Evolutionary conservation across 1,140 invertebrate species (phyloP), one percentile per base, ranked within the genome.

Genomic region (Laodelphax striatellus): DNA sequence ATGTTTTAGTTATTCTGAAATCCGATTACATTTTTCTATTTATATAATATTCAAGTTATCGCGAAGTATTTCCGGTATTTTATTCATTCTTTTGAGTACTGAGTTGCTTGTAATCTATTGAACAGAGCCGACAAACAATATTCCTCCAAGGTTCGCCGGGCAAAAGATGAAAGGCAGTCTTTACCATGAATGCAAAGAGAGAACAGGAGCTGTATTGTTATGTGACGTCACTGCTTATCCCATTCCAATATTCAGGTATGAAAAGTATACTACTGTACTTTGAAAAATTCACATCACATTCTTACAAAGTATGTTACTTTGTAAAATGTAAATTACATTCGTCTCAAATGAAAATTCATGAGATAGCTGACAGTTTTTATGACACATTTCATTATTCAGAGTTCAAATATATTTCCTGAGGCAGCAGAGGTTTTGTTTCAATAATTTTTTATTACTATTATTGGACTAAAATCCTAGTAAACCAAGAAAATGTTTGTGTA

Each of bases 171-270:
- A 63, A 50, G 66, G 67, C 21, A 67, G 68, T 62, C 54, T 69
- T 46, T 55, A 67, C 19, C 60, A 64, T 13, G 60, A 62, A 38
- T 38, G 34, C 11, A 38, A 38, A 38, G 34, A 38, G 11, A 38
- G 10, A 38, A 38, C 34, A 9, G 1, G 57, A 17, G 56, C 62
- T 34, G 64, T 53, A 60, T 71, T 87, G 65, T 75, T 82, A 61
- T 88, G 86, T 70, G 83, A 87, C 73, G 85, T 86, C 59, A 85
- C 87, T 76, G 85, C 83, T 65, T 84, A 81, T 73, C 86, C 87
- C 56, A 79, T 84, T 72, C 86, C 85, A 65, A 70, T 78, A 67
- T 84, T 83, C 79, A 83, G 83, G 83, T 84, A 81, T 76, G 73
- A 19, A 38, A 19, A 38, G 38, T n/a, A 55, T 16, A 5, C 8